Percentiles rank a stretch among this genome's conserved stretches.
Evolutionary conservation across 92 coral and sea anemone species (phyloP).

Genomic region (Pocillopora grandis): DNA sequence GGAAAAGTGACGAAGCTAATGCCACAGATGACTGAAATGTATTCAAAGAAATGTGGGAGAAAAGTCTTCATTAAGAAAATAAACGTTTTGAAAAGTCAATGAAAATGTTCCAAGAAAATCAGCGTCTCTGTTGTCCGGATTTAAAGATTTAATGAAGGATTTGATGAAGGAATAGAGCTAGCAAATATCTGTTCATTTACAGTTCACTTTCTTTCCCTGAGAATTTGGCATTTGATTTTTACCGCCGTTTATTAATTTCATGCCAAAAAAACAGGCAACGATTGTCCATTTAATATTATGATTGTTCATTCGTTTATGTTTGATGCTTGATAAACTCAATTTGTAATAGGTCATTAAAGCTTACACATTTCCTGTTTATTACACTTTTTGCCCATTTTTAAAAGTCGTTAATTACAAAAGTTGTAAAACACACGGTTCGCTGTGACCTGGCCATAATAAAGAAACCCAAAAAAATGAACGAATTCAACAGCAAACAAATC

Average conservation of each 20-base stretch:
- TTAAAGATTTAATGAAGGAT: slow-evolving; percentile 42
- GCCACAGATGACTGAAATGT: not conserved
- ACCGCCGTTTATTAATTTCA: not conserved
- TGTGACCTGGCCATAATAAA: not conserved
- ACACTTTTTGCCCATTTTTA: no score
- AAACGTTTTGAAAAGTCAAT: no score
- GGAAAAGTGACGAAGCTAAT: slow-evolving; percentile 3
- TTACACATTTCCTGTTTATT: no score
- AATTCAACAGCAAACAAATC: slow-evolving; percentile 18
- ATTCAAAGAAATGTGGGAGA: slow-evolving; percentile 46
- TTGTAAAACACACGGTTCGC: slow-evolving; percentile 14
- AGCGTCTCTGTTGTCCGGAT: slow-evolving; percentile 34
- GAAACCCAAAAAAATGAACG: slow-evolving; percentile 26
- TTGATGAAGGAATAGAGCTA: slow-evolving; percentile 29
- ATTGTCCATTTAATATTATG: no score
- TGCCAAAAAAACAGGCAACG: no score
- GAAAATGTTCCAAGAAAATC: no score
- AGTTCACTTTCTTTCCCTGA: slow-evolving; percentile 16
- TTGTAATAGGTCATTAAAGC: no score
- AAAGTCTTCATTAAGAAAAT: no score
- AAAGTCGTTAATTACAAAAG: not conserved
- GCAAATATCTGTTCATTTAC: slow-evolving; percentile 16
- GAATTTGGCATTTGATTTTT: slow-evolving; percentile 15
- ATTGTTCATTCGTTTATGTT: no score
- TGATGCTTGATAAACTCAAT: no score